phyloP scores from a whole-genome alignment of 2,113 vertebrate species.

The Uropsilus gracilis region DNA sequence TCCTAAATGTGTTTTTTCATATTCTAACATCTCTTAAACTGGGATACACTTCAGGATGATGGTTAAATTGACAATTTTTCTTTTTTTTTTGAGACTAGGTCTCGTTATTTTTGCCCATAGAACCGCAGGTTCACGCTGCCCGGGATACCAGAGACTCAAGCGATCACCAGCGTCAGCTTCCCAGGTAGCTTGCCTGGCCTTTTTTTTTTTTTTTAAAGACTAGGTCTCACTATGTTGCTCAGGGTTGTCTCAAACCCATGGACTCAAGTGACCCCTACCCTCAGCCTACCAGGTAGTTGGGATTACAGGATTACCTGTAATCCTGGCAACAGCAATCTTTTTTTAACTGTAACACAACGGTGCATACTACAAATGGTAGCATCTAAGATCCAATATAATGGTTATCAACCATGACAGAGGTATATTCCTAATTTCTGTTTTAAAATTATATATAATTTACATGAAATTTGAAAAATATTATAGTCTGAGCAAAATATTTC shows the following conservation, averaged over 20 bases:
- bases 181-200: too few relatives aligned
- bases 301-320: background rate
- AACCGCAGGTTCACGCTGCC: too few relatives aligned
- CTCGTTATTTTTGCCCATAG: too few relatives aligned
- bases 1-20: background rate
- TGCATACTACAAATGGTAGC: background rate
- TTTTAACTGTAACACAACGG: background rate
- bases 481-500: conserved; percentile 52
- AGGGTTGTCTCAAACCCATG: too few relatives aligned
- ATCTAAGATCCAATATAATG: background rate
- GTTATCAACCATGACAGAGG: background rate
- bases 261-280: too few relatives aligned
- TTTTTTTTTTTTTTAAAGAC: too few relatives aligned
- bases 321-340: too few relatives aligned
- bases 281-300: too few relatives aligned
- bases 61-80: background rate
- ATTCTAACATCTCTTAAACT: background rate
- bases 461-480: background rate
- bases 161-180: too few relatives aligned
- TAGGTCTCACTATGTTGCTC: too few relatives aligned
- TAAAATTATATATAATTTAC: background rate
- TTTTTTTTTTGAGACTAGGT: too few relatives aligned
- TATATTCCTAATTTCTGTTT: background rate
- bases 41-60: background rate
- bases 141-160: too few relatives aligned